phyloP scores from a whole-genome alignment of 37 sponge, comb jelly and placozoan species.

The Oopsacas minuta region DNA sequence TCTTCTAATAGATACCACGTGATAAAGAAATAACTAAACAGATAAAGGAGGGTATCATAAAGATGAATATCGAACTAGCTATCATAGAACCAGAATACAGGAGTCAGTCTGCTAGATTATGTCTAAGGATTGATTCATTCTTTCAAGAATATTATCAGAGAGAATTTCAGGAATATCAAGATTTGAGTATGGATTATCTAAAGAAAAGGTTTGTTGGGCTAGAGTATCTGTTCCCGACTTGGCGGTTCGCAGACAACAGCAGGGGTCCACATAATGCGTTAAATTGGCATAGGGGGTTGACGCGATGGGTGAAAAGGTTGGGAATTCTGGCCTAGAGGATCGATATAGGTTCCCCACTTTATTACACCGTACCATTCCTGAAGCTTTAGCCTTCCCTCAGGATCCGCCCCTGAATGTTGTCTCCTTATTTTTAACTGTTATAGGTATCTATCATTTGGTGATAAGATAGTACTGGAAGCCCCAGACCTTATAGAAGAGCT shows the following conservation, averaged over 20 bases:
- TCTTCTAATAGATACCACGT: background rate
- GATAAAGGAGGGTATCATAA: background rate
- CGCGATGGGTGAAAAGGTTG: too few relatives aligned
- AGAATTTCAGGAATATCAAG: background rate
- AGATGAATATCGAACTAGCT: background rate
- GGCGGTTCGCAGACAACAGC: too few relatives aligned
- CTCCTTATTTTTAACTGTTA: too few relatives aligned
- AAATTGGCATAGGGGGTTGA: background rate
- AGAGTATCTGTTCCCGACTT: too few relatives aligned
- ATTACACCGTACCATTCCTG: too few relatives aligned
- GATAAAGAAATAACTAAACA: background rate
- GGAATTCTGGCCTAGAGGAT: too few relatives aligned
- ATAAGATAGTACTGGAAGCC: background rate
- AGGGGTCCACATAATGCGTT: background rate
- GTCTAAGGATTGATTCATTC: background rate
- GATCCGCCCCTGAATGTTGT: too few relatives aligned
- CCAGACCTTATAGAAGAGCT: background rate
- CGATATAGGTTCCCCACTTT: too few relatives aligned
- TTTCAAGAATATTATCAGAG: background rate
- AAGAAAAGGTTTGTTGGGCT: too few relatives aligned
- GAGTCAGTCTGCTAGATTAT: background rate
- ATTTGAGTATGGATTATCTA: background rate
- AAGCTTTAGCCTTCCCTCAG: too few relatives aligned
- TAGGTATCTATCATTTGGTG: background rate
- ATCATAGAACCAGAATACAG: background rate